These are phyloP conservation scores for Dicyrtoma fusca DNA, from an alignment of 2,888 invertebrate species.

Conservation along the genomic window DNA sequence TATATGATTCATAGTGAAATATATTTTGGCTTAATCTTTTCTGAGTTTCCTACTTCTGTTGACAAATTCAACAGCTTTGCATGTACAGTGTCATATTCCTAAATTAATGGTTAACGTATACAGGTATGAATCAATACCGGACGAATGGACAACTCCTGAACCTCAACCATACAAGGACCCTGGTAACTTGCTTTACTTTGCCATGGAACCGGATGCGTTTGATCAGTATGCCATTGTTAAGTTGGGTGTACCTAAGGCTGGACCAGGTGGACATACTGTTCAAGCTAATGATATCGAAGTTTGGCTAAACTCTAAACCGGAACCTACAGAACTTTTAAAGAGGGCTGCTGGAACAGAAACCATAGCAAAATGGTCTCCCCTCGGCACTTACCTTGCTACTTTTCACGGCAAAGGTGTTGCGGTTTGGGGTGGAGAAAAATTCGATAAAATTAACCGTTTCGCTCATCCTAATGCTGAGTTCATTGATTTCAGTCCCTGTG, in stretches of 20 bases:
- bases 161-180: slow-evolving; percentile 88
- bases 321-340: slow-evolving; percentile 79
- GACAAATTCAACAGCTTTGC: not conserved
- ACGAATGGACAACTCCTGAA: slow-evolving; percentile 85
- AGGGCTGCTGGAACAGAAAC: slow-evolving; percentile 94
- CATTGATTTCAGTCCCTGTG: slow-evolving; percentile 97
- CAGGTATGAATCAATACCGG: slow-evolving; percentile 82
- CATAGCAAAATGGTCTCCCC: slow-evolving; percentile 95
- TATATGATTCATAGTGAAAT: slow-evolving; percentile 29
- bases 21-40: slow-evolving; percentile 48
- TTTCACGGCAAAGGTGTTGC: slow-evolving; percentile 95
- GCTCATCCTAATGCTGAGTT: slow-evolving; percentile 87
- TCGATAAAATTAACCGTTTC: slow-evolving; percentile 89
- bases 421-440: slow-evolving; percentile 95
- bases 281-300: slow-evolving; percentile 83
- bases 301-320: slow-evolving; percentile 87
- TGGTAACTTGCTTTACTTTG: slow-evolving; percentile 88
- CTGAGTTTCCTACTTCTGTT: slow-evolving; percentile 33
- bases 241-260: slow-evolving; percentile 52
- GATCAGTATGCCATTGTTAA: slow-evolving; percentile 85
- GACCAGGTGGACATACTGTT: slow-evolving; percentile 61
- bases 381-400: slow-evolving; percentile 94
- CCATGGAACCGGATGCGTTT: slow-evolving; percentile 91
- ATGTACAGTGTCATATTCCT: not conserved
- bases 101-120: too few species aligned